These are phyloP conservation scores for Phasianus colchicus DNA, from an alignment of 2,113 vertebrate species.

Conservation along the genomic window DNA sequence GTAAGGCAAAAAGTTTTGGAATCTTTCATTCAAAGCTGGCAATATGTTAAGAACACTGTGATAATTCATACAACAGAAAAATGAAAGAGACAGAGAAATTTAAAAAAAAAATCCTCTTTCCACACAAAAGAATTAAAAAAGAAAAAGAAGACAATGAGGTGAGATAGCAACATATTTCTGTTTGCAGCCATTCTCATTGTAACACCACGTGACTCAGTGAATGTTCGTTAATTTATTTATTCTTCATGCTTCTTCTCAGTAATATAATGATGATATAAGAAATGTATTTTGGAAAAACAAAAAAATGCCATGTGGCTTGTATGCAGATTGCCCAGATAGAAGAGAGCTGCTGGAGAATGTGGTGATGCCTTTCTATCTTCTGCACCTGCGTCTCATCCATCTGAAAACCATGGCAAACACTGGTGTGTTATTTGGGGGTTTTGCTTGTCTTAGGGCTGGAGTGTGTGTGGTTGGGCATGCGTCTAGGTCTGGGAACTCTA, in stretches of 20 bases:
- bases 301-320: not conserved
- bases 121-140: not conserved
- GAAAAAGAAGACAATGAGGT: not conserved
- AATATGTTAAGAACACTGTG: not conserved
- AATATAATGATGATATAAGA: not conserved
- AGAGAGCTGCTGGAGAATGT: not conserved
- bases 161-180: not conserved
- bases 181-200: not conserved
- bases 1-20: not conserved
- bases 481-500: not conserved
- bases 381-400: not conserved
- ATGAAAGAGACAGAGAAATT: not conserved
- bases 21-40: not conserved
- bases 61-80: not conserved
- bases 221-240: not conserved
- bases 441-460: not conserved
- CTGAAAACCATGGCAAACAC: not conserved
- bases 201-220: not conserved
- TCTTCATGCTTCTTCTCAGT: not conserved
- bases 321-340: not conserved
- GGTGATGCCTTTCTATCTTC: not conserved
- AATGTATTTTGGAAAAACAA: not conserved
- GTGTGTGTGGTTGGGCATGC: not conserved
- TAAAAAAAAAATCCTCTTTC: not conserved
- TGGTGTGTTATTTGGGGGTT: not conserved